These are phyloP conservation scores for Pasiphila rectangulata DNA, from an alignment of 2,888 invertebrate species.

Conservation along the genomic window DNA sequence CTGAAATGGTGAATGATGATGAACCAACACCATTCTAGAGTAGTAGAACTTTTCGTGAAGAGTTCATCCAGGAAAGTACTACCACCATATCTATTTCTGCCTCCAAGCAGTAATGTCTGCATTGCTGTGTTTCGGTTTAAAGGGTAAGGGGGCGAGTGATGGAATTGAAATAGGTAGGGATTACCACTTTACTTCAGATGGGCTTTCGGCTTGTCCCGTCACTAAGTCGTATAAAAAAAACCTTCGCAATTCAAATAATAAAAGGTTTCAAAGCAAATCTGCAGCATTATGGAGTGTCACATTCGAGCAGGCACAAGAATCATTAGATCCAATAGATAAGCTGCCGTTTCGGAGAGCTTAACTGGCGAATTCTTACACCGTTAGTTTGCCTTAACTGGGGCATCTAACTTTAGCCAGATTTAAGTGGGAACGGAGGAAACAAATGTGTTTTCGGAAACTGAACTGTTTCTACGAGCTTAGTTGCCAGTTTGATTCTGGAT, in stretches of 20 bases:
- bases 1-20: too few relatives aligned
- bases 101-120: too few relatives aligned
- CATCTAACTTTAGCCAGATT: constrained; percentile 30
- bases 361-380: constrained; percentile 26
- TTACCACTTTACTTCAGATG: too few relatives aligned
- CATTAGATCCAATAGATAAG: constrained; percentile 14
- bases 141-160: too few relatives aligned
- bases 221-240: too few relatives aligned
- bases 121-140: too few relatives aligned
- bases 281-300: not conserved
- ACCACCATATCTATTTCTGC: too few relatives aligned
- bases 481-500: constrained; percentile 17
- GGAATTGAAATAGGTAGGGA: too few relatives aligned
- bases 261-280: not conserved
- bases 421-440: constrained; percentile 27
- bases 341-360: constrained; percentile 23
- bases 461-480: constrained; percentile 9
- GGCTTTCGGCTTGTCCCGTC: too few relatives aligned
- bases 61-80: too few relatives aligned
- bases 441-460: constrained; percentile 25
- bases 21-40: too few relatives aligned
- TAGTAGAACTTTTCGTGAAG: too few relatives aligned
- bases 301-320: constrained; percentile 5
- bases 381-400: constrained; percentile 27
- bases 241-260: not conserved